Evolutionary conservation across 1,140 invertebrate genomes (phyloP).

Genomic region (Eupeodes corollae): DNA sequence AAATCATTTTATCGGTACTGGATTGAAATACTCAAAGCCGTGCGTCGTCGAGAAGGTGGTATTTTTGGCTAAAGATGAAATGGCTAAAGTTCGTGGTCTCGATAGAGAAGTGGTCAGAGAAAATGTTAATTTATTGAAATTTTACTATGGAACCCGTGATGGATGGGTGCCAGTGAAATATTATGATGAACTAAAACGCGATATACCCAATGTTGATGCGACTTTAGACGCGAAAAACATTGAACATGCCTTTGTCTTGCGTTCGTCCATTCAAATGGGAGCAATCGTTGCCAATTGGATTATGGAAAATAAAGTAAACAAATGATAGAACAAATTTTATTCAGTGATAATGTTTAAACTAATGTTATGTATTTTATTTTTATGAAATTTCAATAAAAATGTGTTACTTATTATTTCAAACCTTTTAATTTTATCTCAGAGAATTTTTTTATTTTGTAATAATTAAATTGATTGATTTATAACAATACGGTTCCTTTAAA

Average conservation of each 20-base stretch:
- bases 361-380: too few species aligned
- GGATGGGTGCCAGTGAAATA: slow-evolving; percentile 61
- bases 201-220: slow-evolving; percentile 51
- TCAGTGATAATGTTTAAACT: too few species aligned
- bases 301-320: slow-evolving; percentile 15
- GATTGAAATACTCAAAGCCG: slow-evolving; percentile 43
- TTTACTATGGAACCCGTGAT: slow-evolving; percentile 66
- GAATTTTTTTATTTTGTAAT: too few species aligned
- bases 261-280: slow-evolving; percentile 49
- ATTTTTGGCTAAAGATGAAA: slow-evolving; percentile 51
- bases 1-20: slow-evolving; percentile 31
- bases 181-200: slow-evolving; percentile 47
- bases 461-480: too few species aligned
- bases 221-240: slow-evolving; percentile 51
- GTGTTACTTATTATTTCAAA: too few species aligned
- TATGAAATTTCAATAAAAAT: too few species aligned
- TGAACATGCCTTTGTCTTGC: slow-evolving; percentile 66
- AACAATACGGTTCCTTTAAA: too few species aligned
- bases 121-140: slow-evolving; percentile 48
- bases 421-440: too few species aligned
- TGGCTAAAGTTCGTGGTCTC: slow-evolving; percentile 46
- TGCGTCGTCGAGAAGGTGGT: slow-evolving; percentile 44
- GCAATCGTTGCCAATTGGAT: slow-evolving; percentile 47
- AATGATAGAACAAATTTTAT: too few species aligned
- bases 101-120: slow-evolving; percentile 44